Conservation (phyloP, 2,797 vertebrate species). For the Pangasius macronema region DNA sequence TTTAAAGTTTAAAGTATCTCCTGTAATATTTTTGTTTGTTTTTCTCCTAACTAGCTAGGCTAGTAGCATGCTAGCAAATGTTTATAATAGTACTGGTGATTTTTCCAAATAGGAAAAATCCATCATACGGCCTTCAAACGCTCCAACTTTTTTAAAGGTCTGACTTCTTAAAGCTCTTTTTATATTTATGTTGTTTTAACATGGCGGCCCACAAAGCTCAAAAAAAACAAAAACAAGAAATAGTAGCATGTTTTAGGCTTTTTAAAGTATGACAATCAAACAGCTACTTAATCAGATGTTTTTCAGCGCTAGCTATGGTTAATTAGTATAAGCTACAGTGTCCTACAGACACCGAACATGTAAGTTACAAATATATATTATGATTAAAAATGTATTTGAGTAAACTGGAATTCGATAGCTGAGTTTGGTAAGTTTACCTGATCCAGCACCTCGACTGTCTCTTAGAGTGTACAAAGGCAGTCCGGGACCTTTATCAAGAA, state of each 20-base stretch:
- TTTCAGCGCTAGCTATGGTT: not conserved
- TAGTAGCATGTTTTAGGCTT: too few relatives aligned
- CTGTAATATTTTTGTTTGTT: not conserved
- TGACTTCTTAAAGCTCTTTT: too few relatives aligned
- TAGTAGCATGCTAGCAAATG: not conserved
- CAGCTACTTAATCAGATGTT: not conserved
- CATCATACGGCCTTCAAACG: not conserved
- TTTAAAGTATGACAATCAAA: not conserved
- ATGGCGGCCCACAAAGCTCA: not conserved
- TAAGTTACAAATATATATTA: not conserved
- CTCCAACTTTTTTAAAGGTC: not conserved
- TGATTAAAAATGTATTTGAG: not conserved
- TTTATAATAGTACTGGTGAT: not conserved
- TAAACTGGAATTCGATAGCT: too few relatives aligned
- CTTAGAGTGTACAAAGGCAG: slow-evolving; percentile 72
- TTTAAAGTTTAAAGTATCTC: not conserved
- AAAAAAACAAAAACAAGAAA: too few relatives aligned
- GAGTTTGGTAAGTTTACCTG: slow-evolving; percentile 49
- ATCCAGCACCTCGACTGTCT: slow-evolving; percentile 46
- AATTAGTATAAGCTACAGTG: not conserved
- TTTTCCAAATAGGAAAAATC: not conserved
- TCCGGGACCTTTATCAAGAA: slow-evolving; percentile 80
- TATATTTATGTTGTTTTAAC: too few relatives aligned
- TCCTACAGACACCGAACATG: not conserved
- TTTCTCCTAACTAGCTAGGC: not conserved